Percentiles rank a stretch among this genome's conserved stretches.
phyloP scores from a whole-genome alignment of 2,113 vertebrate species.

The Cavia aperea region DNA sequence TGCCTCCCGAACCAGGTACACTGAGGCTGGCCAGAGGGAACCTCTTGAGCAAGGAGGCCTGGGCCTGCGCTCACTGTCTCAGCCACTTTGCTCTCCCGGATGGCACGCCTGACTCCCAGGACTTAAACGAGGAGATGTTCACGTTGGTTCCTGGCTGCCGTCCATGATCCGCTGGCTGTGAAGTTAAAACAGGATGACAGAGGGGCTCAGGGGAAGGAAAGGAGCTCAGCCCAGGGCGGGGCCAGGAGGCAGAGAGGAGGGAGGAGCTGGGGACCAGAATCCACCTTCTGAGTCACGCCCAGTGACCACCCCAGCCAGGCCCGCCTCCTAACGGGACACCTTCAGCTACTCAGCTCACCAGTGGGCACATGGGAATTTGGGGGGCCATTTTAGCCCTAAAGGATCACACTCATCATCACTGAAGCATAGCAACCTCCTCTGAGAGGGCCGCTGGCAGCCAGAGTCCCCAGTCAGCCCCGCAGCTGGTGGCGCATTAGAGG shows the following conservation, averaged over 20 bases:
- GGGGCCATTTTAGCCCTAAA: neutral
- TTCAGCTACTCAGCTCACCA: no score
- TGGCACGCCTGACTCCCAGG: no score
- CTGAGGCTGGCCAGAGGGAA: neutral
- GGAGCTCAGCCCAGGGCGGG: neutral
- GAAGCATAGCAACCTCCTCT: neutral
- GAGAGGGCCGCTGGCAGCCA: neutral
- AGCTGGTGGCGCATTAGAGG: fast-evolving
- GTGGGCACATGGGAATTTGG: neutral
- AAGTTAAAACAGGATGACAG: neutral
- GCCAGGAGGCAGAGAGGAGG: no score
- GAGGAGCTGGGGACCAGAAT: neutral
- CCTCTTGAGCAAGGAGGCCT: neutral
- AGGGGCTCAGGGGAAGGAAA: neutral
- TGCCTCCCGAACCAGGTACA: neutral
- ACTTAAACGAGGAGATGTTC: neutral
- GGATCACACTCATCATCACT: neutral
- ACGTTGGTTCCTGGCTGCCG: neutral
- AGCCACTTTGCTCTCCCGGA: no score
- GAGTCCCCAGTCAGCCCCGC: fast-evolving
- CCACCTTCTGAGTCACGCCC: no score
- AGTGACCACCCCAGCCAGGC: neutral
- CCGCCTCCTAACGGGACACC: neutral
- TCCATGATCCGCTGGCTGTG: neutral
- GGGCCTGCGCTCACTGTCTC: neutral